Conservation (phyloP, 2,888 invertebrate species). For the Microlaimidae sp. region DNA sequence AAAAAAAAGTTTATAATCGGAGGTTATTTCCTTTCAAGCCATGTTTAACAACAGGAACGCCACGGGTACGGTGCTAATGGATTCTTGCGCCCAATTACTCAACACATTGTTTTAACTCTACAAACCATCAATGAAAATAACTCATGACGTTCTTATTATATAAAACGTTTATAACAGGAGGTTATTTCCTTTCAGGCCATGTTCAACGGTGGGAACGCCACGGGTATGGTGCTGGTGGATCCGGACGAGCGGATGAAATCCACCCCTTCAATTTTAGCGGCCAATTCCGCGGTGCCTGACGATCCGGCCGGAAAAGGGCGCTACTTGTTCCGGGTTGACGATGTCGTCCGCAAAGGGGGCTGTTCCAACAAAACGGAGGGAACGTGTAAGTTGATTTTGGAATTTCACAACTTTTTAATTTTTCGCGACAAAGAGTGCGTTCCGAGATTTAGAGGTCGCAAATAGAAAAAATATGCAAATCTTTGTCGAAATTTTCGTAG, state of each 20-base stretch:
- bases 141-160: too few relatives aligned
- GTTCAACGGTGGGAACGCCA: conserved; percentile 35
- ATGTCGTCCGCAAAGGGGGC: conserved; percentile 74
- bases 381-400: conserved; percentile 23
- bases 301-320: conserved; percentile 49
- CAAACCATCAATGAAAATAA: too few relatives aligned
- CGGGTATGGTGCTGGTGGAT: conserved; percentile 31
- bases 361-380: conserved; percentile 45
- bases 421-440: too few relatives aligned
- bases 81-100: too few relatives aligned
- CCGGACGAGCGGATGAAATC: conserved; percentile 30
- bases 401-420: background rate
- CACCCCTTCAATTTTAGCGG: conserved; percentile 29
- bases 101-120: too few relatives aligned
- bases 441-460: too few relatives aligned
- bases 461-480: too few relatives aligned
- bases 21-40: conserved; percentile 22
- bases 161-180: too few relatives aligned
- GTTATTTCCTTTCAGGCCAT: conserved; percentile 21
- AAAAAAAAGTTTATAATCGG: too few relatives aligned
- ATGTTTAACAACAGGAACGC: conserved; percentile 35
- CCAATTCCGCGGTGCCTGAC: conserved; percentile 32
- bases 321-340: conserved; percentile 84
- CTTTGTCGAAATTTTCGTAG: too few relatives aligned
- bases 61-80: conserved; percentile 31